Percentiles rank a stretch among this genome's conserved stretches.
Conservation (phyloP, 1,140 invertebrate species). For the Nasonia giraulti region DNA sequence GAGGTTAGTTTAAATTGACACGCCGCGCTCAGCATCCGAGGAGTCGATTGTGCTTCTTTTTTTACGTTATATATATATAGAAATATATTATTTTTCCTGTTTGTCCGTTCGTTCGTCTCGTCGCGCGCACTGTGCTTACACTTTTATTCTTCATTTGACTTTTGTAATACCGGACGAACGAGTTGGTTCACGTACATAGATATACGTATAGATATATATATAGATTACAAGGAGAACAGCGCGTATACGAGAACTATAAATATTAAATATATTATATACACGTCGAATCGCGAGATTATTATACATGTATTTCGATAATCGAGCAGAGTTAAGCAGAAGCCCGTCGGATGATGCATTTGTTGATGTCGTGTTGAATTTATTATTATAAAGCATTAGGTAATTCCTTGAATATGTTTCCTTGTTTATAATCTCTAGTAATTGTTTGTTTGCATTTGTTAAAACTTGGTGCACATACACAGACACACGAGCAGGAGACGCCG, state of each 20-base stretch:
- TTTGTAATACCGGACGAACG: constrained; percentile 22
- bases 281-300: constrained; percentile 21
- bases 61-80: constrained; percentile 1
- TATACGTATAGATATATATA: constrained; percentile 35
- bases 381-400: constrained; percentile 40
- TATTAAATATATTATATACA: constrained; percentile 4
- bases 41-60: constrained; percentile 8
- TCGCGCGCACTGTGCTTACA: constrained; percentile 34
- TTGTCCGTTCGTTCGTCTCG: constrained; percentile 50
- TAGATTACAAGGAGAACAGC: constrained; percentile 44
- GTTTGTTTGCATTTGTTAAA: constrained; percentile 62
- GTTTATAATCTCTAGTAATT: constrained; percentile 56
- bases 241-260: constrained; percentile 38
- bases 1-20: constrained; percentile 41
- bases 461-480: constrained; percentile 49
- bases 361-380: constrained; percentile 59
- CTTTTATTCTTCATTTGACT: constrained; percentile 28
- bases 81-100: constrained; percentile 2
- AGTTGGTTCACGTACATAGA: constrained; percentile 37
- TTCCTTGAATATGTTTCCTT: constrained; percentile 55
- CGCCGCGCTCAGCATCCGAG: not conserved
- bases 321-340: constrained; percentile 11
- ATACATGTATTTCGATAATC: constrained; percentile 26
- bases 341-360: constrained; percentile 55
- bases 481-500: constrained; percentile 17